A percentile compares a stretch with the other conserved stretches of the same genome.
Evolutionary conservation across 2,888 invertebrate genomes (phyloP).

Genomic region (Netelia inedita): DNA sequence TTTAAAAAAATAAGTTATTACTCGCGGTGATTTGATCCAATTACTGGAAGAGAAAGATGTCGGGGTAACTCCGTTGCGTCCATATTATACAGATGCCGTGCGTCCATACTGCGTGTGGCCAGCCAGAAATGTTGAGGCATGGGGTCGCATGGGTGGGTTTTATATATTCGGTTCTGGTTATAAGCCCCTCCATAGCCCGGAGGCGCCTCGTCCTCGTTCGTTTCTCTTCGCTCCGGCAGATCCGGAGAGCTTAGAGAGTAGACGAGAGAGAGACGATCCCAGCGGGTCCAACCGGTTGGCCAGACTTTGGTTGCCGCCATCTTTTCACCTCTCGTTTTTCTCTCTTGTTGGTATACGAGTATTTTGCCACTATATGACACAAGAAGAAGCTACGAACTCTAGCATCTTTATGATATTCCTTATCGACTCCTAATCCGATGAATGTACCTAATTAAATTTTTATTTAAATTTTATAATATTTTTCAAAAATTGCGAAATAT

Average conservation of each 20-base stretch:
- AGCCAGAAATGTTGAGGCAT: conserved; percentile 39
- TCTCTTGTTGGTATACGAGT: conserved; percentile 59
- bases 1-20: conserved; percentile 36
- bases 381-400: conserved; percentile 38
- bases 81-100: conserved; percentile 15
- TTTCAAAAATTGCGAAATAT: not conserved
- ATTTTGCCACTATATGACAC: conserved; percentile 48
- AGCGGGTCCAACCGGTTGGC: conserved; percentile 82
- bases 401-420: too few species aligned
- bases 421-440: too few species aligned
- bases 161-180: conserved; percentile 70
- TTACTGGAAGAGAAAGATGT: conserved; percentile 39
- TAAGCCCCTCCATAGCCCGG: conserved; percentile 71
- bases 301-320: conserved; percentile 82
- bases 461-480: not conserved
- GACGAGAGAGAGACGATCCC: conserved; percentile 70
- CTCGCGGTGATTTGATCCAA: conserved; percentile 30
- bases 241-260: conserved; percentile 78
- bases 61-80: conserved; percentile 1
- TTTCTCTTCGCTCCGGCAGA: conserved; percentile 39
- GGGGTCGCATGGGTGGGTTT: conserved; percentile 61
- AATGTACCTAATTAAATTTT: too few species aligned
- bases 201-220: conserved; percentile 65
- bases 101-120: conserved; percentile 56
- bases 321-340: conserved; percentile 80